phyloP scores from a whole-genome alignment of 2,888 invertebrate genomes.

The Pterobdella sp. region DNA sequence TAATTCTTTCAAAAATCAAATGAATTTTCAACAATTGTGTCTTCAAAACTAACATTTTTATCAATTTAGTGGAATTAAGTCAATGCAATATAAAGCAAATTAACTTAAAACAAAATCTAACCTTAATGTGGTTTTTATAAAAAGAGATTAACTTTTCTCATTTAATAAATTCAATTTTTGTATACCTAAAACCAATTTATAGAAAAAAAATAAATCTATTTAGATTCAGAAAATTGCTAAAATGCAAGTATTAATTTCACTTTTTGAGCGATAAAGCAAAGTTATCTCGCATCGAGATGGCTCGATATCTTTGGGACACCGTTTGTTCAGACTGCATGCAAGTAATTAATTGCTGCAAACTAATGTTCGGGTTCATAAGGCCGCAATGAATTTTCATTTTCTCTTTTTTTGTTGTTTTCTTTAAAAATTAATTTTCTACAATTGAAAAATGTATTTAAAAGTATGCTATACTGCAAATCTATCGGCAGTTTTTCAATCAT shows the following conservation, averaged over 20 bases:
- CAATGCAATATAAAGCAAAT: constrained; percentile 6
- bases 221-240: not conserved
- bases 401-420: not conserved
- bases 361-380: not conserved
- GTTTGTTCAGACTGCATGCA: too few species aligned
- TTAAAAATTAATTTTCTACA: too few species aligned
- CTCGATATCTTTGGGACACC: not conserved
- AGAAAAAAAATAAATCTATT: not conserved
- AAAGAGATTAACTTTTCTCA: not conserved
- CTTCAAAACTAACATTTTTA: not conserved
- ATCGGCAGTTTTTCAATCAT: too few species aligned
- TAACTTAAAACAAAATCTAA: constrained; percentile 1
- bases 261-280: constrained; percentile 5
- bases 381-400: not conserved
- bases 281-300: not conserved
- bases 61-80: not conserved
- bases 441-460: too few species aligned
- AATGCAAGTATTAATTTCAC: not conserved
- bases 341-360: not conserved
- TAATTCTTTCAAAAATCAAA: not conserved
- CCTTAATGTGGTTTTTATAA: not conserved
- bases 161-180: not conserved
- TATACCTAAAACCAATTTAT: not conserved
- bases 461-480: too few species aligned
- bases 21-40: not conserved